Percentiles rank a stretch among this genome's conserved stretches.
Evolutionary conservation across 2,888 invertebrate genomes (phyloP).

Genomic region (Eucera pruinosa): DNA sequence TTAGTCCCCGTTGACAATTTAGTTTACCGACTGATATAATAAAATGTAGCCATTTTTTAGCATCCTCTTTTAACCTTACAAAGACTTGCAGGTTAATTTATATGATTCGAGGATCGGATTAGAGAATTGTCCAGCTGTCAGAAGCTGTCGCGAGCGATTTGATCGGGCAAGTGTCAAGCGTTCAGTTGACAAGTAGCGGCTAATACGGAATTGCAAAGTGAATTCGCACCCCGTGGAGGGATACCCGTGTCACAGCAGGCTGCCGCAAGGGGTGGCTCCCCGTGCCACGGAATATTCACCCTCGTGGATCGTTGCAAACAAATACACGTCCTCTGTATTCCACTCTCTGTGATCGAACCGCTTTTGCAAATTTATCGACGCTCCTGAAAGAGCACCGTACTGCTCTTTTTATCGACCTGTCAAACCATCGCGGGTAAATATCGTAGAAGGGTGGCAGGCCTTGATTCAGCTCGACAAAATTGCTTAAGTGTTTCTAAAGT

Average conservation of each 20-base stretch:
- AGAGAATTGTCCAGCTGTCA: too few relatives aligned
- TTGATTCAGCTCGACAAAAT: not conserved
- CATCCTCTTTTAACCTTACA: too few relatives aligned
- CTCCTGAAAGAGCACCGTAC: not conserved
- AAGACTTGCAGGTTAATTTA: not conserved
- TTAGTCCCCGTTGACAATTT: too few relatives aligned
- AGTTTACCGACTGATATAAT: too few relatives aligned
- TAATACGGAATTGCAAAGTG: slow-evolving; percentile 33
- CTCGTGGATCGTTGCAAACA: slow-evolving; percentile 12
- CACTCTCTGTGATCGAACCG: not conserved
- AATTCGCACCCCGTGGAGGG: slow-evolving; percentile 18
- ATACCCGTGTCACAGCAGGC: slow-evolving; percentile 28
- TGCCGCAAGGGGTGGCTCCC: slow-evolving; percentile 14
- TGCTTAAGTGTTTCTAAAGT: not conserved
- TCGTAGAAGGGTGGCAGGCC: not conserved
- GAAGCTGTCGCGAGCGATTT: not conserved
- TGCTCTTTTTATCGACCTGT: not conserved
- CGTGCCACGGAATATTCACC: slow-evolving; percentile 21
- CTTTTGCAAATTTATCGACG: slow-evolving; percentile 1
- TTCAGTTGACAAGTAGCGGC: slow-evolving; percentile 7
- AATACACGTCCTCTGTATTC: slow-evolving; percentile 9
- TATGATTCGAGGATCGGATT: too few relatives aligned
- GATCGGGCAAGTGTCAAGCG: not conserved
- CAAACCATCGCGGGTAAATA: not conserved
- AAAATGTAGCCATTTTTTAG: too few relatives aligned